Evolutionary conservation across 2,888 invertebrate species (phyloP).

Genomic region (Volucella inanis): DNA sequence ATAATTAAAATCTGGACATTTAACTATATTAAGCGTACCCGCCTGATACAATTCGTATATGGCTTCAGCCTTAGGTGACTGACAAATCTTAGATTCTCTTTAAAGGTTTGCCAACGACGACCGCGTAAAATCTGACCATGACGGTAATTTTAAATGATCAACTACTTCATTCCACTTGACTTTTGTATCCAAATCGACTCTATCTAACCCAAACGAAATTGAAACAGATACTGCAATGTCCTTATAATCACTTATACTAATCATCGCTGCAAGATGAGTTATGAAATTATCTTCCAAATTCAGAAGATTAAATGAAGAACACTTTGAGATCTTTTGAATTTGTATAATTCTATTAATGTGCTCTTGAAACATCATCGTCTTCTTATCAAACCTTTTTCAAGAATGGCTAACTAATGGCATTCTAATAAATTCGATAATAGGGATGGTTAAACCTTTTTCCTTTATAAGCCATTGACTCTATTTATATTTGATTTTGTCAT

Average conservation of each 20-base stretch:
- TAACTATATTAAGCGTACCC: neutral
- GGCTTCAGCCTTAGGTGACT: too few species aligned
- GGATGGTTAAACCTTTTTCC: neutral
- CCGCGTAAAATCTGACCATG: constrained; percentile 5
- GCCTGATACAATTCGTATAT: constrained; percentile 14
- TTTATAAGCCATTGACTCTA: too few species aligned
- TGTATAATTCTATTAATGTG: constrained; percentile 14
- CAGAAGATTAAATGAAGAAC: constrained; percentile 1
- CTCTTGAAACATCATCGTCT: constrained; percentile 15
- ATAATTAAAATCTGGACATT: constrained; percentile 10
- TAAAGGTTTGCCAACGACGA: constrained; percentile 7
- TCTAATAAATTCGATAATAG: neutral
- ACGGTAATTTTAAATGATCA: constrained; percentile 1
- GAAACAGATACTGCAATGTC: constrained; percentile 12
- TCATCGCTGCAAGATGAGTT: constrained; percentile 24
- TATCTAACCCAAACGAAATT: constrained; percentile 28
- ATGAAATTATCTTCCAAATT: constrained; percentile 25
- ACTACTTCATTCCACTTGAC: constrained; percentile 2
- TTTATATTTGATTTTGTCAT: too few species aligned
- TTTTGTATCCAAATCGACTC: constrained; percentile 6
- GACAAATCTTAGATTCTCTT: neutral
- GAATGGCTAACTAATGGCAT: constrained; percentile 1
- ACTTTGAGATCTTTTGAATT: constrained; percentile 16
- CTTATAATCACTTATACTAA: constrained; percentile 19
- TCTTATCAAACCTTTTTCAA: constrained; percentile 20